Base-by-base conservation (phyloP, 2,888 invertebrate genomes). In the Rhamnusium bicolor region DNA sequence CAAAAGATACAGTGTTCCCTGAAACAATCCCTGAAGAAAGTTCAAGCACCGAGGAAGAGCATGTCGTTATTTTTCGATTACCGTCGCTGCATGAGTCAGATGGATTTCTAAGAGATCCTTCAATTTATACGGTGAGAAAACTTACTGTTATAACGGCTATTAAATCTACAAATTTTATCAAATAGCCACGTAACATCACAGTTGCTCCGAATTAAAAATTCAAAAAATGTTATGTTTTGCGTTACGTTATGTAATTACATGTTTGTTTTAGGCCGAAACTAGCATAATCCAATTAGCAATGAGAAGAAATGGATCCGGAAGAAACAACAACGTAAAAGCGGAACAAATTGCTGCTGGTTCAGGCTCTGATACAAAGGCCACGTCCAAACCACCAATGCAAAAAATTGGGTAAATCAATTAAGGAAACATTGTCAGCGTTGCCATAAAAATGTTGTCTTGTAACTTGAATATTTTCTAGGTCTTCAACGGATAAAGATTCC, bases 21-120 rank as follows among this genome's bases (percentile, higher is more conserved):
- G 96, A 96, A 90, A 96, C 96, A 6, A 96, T 96, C 81, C 96
- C 96, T 0, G 96, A 97, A 88, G 96, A 97, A 87, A 96, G 95
- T 84, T 96, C 96, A 2, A 96, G 96, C 82, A 94, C 96, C 68
- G 97, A 97, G 88, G 96, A 96, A 85, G 96, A 96, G 86, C 96
- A 96, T 86, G 96, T 97, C 84, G 96, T 96, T 69, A 96, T 96
- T 84, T 96, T 96, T 86, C 91, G 96, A 19, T 88, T 96, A 40
- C 96, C 96, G 1, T 94, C 95, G 0, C 91, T 94, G 65, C 90
- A 91, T 80, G 93, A 93, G 81, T 90, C 91, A 0, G 93, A 93
- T 70, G 94, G 94, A 2, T 91, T 93, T 60, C 90, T 93, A 56
- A 92, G 93, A 86, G 94, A 95, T 80, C 92, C 94, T 3, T 94